phyloP scores from a whole-genome alignment of 2,797 vertebrate species.

The Peromyscus melanophrys region DNA sequence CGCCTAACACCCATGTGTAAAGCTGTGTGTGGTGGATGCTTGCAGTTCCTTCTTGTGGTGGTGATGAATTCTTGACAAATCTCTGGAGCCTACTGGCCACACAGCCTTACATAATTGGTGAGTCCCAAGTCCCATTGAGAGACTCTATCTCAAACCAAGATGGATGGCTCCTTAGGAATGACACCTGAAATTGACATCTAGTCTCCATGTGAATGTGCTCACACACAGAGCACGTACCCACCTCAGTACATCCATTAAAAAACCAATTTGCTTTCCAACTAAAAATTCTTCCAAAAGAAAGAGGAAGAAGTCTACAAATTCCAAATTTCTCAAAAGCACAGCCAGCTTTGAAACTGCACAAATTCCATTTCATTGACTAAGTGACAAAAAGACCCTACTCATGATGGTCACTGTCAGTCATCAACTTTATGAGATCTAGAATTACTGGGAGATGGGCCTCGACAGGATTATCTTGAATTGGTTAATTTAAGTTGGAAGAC shows the following conservation, averaged over 20 bases:
- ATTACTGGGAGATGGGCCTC: background rate
- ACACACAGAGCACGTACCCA: background rate
- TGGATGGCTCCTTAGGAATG: background rate
- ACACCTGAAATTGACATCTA: background rate
- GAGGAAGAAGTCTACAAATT: background rate
- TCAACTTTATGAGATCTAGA: background rate
- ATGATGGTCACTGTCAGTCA: background rate
- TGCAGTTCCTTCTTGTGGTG: background rate
- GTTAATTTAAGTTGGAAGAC: background rate
- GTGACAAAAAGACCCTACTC: background rate
- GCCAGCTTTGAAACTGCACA: background rate
- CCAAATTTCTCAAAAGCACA: background rate
- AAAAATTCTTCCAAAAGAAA: slow-evolving; percentile 42
- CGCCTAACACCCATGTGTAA: background rate
- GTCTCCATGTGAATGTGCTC: too few species aligned
- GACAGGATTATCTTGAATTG: background rate
- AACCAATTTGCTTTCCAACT: background rate
- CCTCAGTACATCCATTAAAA: background rate
- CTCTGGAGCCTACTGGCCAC: background rate
- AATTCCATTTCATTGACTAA: background rate
- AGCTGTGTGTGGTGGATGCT: background rate
- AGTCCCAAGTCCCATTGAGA: background rate
- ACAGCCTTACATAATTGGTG: background rate
- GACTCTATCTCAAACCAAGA: background rate
- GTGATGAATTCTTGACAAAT: background rate